phyloP scores from a whole-genome alignment of 1,140 invertebrate species.

The Euwallacea similis region DNA sequence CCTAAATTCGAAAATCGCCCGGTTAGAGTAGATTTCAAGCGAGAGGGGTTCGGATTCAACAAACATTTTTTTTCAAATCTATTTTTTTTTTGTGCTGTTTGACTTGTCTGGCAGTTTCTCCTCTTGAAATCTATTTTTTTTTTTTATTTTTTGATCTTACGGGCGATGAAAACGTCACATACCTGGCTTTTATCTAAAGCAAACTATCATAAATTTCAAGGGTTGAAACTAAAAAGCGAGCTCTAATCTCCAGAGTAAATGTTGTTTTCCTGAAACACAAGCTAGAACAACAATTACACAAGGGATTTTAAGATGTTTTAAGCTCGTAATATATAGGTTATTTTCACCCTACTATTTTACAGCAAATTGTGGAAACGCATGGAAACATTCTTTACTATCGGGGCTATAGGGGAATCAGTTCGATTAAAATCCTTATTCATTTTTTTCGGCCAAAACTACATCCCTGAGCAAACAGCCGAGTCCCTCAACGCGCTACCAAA shows the following conservation, averaged over 20 bases:
- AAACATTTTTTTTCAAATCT: neutral
- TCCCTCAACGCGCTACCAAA: conserved; percentile 8
- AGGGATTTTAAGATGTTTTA: no score
- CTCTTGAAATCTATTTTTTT: neutral
- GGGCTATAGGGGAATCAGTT: no score
- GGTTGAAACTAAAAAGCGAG: no score
- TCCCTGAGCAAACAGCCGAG: neutral
- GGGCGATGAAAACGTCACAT: no score
- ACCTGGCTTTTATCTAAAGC: no score
- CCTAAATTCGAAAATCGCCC: conserved; percentile 25
- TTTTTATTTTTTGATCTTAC: neutral
- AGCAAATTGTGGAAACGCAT: neutral
- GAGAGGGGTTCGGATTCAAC: no score
- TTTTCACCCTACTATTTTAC: neutral
- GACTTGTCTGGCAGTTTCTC: neutral
- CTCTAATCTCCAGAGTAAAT: no score
- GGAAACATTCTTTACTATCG: no score
- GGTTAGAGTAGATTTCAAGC: conserved; percentile 12
- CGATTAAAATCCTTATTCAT: neutral
- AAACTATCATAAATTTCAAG: no score
- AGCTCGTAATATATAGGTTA: no score
- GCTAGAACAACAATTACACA: no score
- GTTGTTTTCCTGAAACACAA: no score
- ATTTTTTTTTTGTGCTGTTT: neutral
- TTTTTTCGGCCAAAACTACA: neutral